Evolutionary conservation across 2,888 invertebrate genomes (phyloP), one percentile per base, ranked within the genome.

Genomic region (Noctua janthina): DNA sequence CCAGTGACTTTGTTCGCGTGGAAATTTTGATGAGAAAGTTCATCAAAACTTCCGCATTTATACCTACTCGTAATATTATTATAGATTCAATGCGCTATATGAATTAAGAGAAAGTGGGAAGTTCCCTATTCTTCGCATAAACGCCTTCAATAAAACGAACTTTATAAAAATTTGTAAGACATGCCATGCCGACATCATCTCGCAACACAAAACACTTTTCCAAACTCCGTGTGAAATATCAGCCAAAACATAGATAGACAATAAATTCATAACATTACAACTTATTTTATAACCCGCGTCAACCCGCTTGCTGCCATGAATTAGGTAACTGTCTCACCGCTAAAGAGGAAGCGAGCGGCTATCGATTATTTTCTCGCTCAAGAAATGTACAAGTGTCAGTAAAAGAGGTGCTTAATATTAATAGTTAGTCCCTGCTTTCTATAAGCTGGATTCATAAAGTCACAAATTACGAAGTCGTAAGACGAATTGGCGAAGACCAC

Each of bases 241-340:
- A 71, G 67, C 39, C 66, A 64, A 49, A n/a, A 74, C 74, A 78
- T 49, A 49, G 51, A 62, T 23, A 39, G n/a, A 74, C 62, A 72
- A 82, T 62, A 78, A 62, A 78, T 75, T 69, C 49, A 75, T 78
- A 64, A 78, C 56, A 75, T 82, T 70, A 73, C 70, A 73, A 85
- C 66, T 79, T 82, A 70, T 76, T 69, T n/a, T 56, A 56, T 46
- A 62, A 59, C 64, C 70, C 64, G 62, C 71, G 76, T 74, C 78
- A 72, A 70, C 82, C 43, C 49, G 66, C 82, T 76, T 67, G 46
- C 59, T 23, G 23, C 64, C 68, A 29, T 67, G 51, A 79, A 83
- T 72, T 77, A 46, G 46, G 46, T 8, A 62, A 68, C 74, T 67
- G 72, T 39, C 15, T 7, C 46, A 68, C 15, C 4, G 68, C 68